Evolutionary conservation across 2,888 invertebrate genomes (phyloP).

Genomic region (Laspeyria flexula): DNA sequence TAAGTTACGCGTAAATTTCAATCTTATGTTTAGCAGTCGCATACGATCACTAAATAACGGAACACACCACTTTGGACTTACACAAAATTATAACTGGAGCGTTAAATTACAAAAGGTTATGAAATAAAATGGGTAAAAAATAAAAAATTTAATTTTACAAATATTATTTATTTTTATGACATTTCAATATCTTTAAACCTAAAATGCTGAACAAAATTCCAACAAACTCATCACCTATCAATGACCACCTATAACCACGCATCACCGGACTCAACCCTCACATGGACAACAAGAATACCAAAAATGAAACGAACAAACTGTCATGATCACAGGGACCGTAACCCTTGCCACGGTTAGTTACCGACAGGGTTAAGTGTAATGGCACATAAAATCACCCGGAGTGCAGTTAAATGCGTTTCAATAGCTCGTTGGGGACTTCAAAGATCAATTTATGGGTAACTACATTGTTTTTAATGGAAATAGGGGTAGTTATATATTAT

Average conservation of each 20-base stretch:
- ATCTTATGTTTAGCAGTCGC: too few relatives aligned
- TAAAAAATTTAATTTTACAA: too few relatives aligned
- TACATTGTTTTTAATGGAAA: slow-evolving; percentile 24
- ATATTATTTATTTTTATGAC: too few relatives aligned
- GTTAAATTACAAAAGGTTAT: too few relatives aligned
- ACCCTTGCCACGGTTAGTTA: slow-evolving; percentile 84
- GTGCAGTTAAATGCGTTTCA: slow-evolving; percentile 68
- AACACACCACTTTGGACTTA: too few relatives aligned
- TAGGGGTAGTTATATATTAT: slow-evolving; percentile 1
- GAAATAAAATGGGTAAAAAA: too few relatives aligned
- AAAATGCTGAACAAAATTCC: background rate
- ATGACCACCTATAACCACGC: slow-evolving; percentile 7
- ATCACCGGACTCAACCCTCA: slow-evolving; percentile 23
- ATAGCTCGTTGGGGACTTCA: slow-evolving; percentile 66
- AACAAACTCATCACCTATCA: slow-evolving; percentile 7
- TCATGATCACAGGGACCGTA: slow-evolving; percentile 68
- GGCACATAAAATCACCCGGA: slow-evolving; percentile 73
- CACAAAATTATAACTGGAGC: too few relatives aligned
- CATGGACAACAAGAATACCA: slow-evolving; percentile 49
- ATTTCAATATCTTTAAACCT: too few relatives aligned
- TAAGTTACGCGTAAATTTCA: too few relatives aligned
- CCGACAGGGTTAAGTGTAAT: slow-evolving; percentile 64
- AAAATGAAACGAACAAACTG: slow-evolving; percentile 59
- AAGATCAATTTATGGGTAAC: slow-evolving; percentile 44
- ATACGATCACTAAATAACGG: too few relatives aligned